Base-by-base conservation (phyloP, 2,797 vertebrate genomes). In the Takifugu ocellatus region DNA sequence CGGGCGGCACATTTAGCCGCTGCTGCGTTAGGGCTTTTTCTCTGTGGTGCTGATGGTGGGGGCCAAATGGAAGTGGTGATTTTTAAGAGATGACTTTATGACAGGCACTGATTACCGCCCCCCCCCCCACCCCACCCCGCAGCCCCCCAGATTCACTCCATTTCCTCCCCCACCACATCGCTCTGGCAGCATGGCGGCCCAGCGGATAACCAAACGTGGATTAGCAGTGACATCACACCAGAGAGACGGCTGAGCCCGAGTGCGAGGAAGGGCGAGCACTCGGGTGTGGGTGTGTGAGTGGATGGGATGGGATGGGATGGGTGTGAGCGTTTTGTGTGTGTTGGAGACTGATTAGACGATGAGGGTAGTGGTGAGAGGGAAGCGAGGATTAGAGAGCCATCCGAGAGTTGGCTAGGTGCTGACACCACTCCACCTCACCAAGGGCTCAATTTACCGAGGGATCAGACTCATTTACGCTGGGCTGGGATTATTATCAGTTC, bases 291-390 rank as follows among this genome's bases (percentile, higher is more conserved):
- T 59, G 61, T 75, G 77, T 74, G 80, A 74, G 72, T 87, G 52
- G n/a, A 16, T 44, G 53, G 29, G 43, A 21, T 39, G 85, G 91
- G 83, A 39, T 83, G 56, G 73, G 68, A 83, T 58, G 76, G 68
- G 76, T 79, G 75, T 77, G 77, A 79, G 74, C 52, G 63, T 77
- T 72, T 51, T 84, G 84, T 87, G 87, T 87, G 78, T 91, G 89
- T 93, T 93, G 85, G 88, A 84, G 91, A 91, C 88, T 90, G 92
- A 91, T 94, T 92, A 94, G 83, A 83, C 87, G 81, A 87, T 78
- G 75, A 85, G 85, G 92, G 90, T 86, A 84, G 86, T 86, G 78
- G 87, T 80, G 80, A 85, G 80, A 83, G 86, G 89, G 75, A 83
- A 68, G 83, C 84, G 87, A 86, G 91, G 91, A 92, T 92, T 92